Conservation (phyloP, 1,140 invertebrate genomes). For the Bombus pascuorum region DNA sequence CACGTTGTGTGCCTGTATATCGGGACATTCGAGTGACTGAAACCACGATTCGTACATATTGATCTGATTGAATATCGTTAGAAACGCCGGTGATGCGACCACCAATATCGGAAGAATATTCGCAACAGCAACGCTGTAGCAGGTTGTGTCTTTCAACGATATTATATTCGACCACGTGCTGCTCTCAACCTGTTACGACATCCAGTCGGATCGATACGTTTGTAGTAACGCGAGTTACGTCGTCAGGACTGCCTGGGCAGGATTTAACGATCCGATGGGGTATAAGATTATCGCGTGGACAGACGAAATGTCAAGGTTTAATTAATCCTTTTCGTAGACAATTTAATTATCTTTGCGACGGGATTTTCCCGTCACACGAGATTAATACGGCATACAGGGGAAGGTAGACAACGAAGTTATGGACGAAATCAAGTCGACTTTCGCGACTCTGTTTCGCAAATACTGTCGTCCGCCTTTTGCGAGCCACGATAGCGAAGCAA, state of each 20-base stretch:
- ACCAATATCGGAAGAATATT: background rate
- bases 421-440: background rate
- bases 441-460: background rate
- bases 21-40: background rate
- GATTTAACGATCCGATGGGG: conserved; percentile 26
- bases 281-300: conserved; percentile 15
- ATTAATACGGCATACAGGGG: background rate
- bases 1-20: background rate
- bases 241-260: background rate
- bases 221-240: background rate
- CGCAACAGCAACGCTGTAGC: too few relatives aligned
- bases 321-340: conserved; percentile 28
- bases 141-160: background rate
- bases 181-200: background rate
- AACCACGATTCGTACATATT: conserved; percentile 20
- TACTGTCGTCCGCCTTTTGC: background rate
- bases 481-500: background rate
- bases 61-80: conserved; percentile 25
- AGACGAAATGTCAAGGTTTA: background rate
- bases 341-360: conserved; percentile 9
- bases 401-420: background rate
- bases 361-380: background rate
- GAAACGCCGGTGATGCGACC: background rate
- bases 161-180: background rate
- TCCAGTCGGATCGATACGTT: background rate